phyloP scores from a whole-genome alignment of 2,113 vertebrate species.

The Ploceus nigricollis region DNA sequence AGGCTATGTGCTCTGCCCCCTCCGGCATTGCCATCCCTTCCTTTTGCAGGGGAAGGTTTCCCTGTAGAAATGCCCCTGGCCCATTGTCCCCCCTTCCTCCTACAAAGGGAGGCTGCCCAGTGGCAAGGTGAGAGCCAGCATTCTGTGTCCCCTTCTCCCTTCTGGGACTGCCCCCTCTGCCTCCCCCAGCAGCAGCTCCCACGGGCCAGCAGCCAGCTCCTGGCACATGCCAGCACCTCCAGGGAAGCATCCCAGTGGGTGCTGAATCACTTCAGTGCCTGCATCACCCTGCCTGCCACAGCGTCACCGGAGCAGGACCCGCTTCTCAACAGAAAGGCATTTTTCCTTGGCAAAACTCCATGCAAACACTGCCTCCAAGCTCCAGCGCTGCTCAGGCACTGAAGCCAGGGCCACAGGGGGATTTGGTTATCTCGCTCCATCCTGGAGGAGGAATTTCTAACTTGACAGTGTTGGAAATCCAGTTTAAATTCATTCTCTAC shows the following conservation, averaged over 20 bases:
- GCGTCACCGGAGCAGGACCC: background rate
- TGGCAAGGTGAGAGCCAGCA: background rate
- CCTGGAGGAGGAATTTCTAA: background rate
- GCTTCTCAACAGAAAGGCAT: background rate
- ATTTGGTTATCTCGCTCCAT: background rate
- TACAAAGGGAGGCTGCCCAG: background rate
- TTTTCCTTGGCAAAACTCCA: background rate
- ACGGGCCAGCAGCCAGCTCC: background rate
- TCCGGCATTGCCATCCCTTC: background rate
- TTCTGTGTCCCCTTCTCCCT: background rate
- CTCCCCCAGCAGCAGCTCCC: background rate
- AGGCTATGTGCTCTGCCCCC: background rate
- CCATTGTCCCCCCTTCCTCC: background rate
- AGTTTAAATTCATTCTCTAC: background rate
- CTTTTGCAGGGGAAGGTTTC: background rate
- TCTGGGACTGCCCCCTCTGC: fast-evolving
- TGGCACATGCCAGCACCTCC: background rate
- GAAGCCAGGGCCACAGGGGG: fast-evolving
- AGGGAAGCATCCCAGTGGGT: background rate
- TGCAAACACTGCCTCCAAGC: fast-evolving
- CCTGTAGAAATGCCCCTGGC: background rate
- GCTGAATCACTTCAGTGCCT: background rate
- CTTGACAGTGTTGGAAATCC: background rate
- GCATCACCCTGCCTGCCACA: background rate
- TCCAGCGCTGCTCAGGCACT: background rate